phyloP scores from a whole-genome alignment of 2,113 vertebrate species.

The Platichthys stellatus region DNA sequence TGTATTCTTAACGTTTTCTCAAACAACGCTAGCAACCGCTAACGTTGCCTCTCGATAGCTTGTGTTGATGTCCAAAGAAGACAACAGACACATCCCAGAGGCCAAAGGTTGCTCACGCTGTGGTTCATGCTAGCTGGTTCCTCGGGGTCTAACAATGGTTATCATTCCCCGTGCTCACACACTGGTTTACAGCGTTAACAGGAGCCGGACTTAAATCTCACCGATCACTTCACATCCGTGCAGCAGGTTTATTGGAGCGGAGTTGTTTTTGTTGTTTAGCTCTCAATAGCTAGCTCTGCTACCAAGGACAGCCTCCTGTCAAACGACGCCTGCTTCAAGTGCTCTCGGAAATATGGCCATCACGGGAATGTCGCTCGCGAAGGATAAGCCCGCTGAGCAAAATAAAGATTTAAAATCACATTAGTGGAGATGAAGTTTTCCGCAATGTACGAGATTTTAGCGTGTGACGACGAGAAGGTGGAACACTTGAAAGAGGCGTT shows the following conservation, averaged over 20 bases:
- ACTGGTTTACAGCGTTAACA: not conserved
- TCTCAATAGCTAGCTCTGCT: conserved; percentile 27
- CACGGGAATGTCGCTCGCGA: not conserved
- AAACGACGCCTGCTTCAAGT: not conserved
- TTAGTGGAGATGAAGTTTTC: fast-evolving
- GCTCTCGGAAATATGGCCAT: not conserved
- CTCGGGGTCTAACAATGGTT: not conserved
- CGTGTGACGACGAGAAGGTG: not conserved
- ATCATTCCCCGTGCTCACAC: not conserved
- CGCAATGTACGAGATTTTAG: not conserved
- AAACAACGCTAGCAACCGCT: not conserved
- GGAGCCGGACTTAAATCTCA: conserved; percentile 44
- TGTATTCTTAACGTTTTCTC: not conserved
- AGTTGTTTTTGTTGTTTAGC: conserved; percentile 29
- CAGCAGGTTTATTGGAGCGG: not conserved
- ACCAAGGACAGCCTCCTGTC: conserved; percentile 61
- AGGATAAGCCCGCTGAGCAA: fast-evolving
- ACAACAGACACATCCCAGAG: conserved; percentile 1
- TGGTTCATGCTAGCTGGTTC: conserved; percentile 46
- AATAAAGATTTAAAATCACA: not conserved
- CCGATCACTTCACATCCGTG: conserved; percentile 28
- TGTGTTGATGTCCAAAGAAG: not conserved
- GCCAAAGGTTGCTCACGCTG: not conserved
- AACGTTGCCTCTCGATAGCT: not conserved
- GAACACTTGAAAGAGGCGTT: not conserved